Percentiles rank a stretch among this genome's conserved stretches.
Conservation (phyloP, 92 coral and sea anemone species). For the Heliopora coerulea region DNA sequence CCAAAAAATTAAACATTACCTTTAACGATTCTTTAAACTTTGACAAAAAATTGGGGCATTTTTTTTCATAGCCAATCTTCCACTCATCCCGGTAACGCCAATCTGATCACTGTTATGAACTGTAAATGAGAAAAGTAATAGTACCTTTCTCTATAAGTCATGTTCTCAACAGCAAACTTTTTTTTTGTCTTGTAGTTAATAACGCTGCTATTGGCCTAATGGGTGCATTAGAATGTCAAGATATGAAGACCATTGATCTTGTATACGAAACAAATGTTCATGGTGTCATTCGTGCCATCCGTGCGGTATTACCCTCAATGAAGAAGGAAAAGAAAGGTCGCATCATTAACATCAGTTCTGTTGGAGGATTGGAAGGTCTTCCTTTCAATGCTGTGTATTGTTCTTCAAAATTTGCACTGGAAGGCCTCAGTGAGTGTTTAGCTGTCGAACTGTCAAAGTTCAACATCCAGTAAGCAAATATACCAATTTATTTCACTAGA, state of each 20-base stretch:
- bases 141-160: too few species aligned
- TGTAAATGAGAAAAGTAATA: too few species aligned
- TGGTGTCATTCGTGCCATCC: slow-evolving; percentile 73
- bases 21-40: too few species aligned
- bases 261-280: slow-evolving; percentile 77
- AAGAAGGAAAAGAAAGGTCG: slow-evolving; percentile 70
- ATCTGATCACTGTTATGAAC: too few species aligned
- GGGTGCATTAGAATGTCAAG: slow-evolving; percentile 74
- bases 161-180: background rate
- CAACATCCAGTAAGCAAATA: background rate
- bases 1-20: too few species aligned
- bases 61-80: too few species aligned
- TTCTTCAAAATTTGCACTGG: slow-evolving; percentile 85
- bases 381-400: slow-evolving; percentile 83
- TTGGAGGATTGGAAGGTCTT: slow-evolving; percentile 9
- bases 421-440: slow-evolving; percentile 77
- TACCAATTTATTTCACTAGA: background rate
- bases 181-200: slow-evolving; percentile 58
- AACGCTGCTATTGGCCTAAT: slow-evolving; percentile 83
- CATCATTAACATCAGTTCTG: slow-evolving; percentile 70
- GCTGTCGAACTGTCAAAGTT: slow-evolving; percentile 52
- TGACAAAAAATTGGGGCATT: too few species aligned
- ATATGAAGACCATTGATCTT: slow-evolving; percentile 50
- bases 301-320: slow-evolving; percentile 79
- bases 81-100: too few species aligned